Conservation (phyloP, 2,888 invertebrate genomes). For the Cantharis rustica region DNA sequence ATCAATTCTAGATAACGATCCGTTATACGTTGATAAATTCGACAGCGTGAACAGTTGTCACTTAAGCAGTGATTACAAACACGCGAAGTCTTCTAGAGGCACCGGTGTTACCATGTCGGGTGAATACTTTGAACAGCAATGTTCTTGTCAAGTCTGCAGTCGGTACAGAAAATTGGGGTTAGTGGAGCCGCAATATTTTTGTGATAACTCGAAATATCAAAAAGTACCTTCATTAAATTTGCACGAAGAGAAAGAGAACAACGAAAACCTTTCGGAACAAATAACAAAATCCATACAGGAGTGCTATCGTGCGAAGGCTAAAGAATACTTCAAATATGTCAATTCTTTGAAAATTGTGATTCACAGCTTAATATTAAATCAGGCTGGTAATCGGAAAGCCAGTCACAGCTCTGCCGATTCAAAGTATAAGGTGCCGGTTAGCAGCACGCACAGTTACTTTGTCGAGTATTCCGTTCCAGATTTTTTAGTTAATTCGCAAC, state of each 20-base stretch:
- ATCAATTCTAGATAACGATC: conserved; percentile 53
- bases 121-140: conserved; percentile 25
- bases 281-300: conserved; percentile 33
- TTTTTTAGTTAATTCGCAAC: conserved; percentile 38
- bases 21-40: conserved; percentile 44
- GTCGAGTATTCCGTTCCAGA: conserved; percentile 57
- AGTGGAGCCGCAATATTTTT: not conserved
- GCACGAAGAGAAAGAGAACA: not conserved
- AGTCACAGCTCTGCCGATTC: conserved; percentile 23
- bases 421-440: conserved; percentile 33
- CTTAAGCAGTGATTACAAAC: not conserved
- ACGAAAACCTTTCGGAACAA: conserved; percentile 21
- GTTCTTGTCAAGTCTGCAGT: conserved; percentile 49
- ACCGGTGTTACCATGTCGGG: conserved; percentile 5
- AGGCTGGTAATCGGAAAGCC: conserved; percentile 56
- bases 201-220: not conserved
- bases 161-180: conserved; percentile 39
- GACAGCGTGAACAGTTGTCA: conserved; percentile 20
- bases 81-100: not conserved
- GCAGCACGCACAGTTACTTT: conserved; percentile 53
- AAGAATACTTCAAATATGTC: conserved; percentile 46
- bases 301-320: conserved; percentile 21
- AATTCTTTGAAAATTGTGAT: conserved; percentile 56
- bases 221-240: not conserved
- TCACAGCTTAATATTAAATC: conserved; percentile 54